phyloP scores from a whole-genome alignment of 2,113 vertebrate genomes.

The Indicator indicator region DNA sequence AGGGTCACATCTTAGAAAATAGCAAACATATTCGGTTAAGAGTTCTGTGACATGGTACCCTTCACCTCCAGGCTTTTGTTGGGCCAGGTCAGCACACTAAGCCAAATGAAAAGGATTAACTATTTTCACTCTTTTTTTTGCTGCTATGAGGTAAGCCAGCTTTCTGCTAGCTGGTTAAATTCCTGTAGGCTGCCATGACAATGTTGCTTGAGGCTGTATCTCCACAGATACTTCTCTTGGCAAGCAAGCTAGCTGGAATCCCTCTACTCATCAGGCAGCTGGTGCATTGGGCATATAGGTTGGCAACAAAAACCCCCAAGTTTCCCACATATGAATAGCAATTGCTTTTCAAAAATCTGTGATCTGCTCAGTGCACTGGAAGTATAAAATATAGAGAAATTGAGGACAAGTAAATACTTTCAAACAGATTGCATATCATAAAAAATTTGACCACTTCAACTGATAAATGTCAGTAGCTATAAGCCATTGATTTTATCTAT shows the following conservation, averaged over 20 bases:
- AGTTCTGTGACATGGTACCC: not conserved
- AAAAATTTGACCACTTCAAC: not conserved
- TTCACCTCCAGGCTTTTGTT: not conserved
- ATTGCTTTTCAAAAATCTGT: not conserved
- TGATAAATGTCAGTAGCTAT: not conserved
- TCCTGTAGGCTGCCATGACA: not conserved
- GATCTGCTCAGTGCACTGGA: not conserved
- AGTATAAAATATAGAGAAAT: not conserved
- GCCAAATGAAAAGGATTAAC: not conserved
- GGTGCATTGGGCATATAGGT: not conserved
- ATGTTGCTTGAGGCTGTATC: rapidly evolving
- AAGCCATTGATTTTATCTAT: conserved; percentile 5
- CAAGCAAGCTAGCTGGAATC: not conserved
- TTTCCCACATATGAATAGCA: not conserved
- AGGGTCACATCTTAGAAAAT: not conserved
- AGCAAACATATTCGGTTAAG: not conserved
- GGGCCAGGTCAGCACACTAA: not conserved
- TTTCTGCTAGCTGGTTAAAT: not conserved
- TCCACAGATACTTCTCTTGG: not conserved
- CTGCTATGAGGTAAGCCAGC: rapidly evolving
- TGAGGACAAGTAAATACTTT: not conserved
- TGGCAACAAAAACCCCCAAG: not conserved
- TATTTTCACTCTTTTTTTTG: not conserved
- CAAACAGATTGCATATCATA: not conserved
- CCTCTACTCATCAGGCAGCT: not conserved